Conservation (phyloP, 1,140 invertebrate genomes). For the Sinella curviseta region DNA sequence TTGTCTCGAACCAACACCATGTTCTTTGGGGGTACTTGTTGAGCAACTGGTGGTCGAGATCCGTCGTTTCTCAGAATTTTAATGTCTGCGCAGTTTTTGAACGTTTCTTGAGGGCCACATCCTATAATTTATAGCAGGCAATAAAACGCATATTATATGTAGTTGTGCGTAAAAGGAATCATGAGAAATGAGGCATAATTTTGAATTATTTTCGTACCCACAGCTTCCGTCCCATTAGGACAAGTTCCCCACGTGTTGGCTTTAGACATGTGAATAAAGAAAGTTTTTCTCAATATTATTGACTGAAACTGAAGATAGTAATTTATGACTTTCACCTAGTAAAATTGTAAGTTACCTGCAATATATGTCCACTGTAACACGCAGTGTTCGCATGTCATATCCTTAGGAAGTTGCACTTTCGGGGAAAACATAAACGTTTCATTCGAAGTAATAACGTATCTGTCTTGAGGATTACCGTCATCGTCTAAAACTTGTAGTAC, state of each 20-base stretch:
- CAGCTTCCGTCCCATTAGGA: slow-evolving; percentile 33
- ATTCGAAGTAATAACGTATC: slow-evolving; percentile 65
- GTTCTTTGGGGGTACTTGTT: slow-evolving; percentile 12
- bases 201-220: background rate
- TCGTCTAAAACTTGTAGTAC: slow-evolving; percentile 65
- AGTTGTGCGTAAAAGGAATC: too few species aligned
- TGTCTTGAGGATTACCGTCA: slow-evolving; percentile 58
- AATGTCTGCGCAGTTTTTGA: slow-evolving; percentile 84
- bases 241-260: slow-evolving; percentile 64
- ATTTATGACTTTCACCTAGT: background rate
- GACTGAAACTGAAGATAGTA: background rate
- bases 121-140: background rate
- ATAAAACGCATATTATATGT: too few species aligned
- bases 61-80: slow-evolving; percentile 72
- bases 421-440: slow-evolving; percentile 73
- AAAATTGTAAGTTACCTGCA: slow-evolving; percentile 67
- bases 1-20: background rate
- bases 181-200: background rate
- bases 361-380: slow-evolving; percentile 88
- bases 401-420: slow-evolving; percentile 73
- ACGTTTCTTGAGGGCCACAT: slow-evolving; percentile 82
- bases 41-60: slow-evolving; percentile 53
- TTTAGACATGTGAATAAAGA: background rate
- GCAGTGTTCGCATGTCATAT: slow-evolving; percentile 80
- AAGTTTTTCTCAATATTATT: background rate